Evolutionary conservation across 1,140 invertebrate genomes (phyloP), one percentile per base, ranked within the genome.

Genomic region (Lordiphosa mommai): DNA sequence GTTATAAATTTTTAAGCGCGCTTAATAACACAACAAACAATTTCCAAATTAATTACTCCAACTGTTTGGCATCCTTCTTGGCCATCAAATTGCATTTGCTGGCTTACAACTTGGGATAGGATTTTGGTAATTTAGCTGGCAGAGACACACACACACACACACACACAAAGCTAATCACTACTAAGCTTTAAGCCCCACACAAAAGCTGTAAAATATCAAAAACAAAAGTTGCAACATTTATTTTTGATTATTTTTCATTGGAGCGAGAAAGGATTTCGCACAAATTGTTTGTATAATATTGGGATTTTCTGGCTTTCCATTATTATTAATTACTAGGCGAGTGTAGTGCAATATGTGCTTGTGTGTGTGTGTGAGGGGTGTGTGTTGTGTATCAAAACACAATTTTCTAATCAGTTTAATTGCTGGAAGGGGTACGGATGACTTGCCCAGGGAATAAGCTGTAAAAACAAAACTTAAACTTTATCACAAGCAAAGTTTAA

Each of bases 21-120:
- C 63, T 17, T 38, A 14, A 30, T 9, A 32, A 29, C 29, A 57
- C 34, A 36, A 32, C 57, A 58, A 59, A 56, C 51, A 36, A 49
- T 66, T 80, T 69, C 55, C 55, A 65, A 65, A 77, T 71, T 80
- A 77, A 77, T 77, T 73, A 80, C 55, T 33, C 51, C 13, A 72
- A 52, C 61, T 50, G 33, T 56, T 60, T 5, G 20, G 20, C 20
- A 23, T 23, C 20, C 20, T 23, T 23, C 29, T 23, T 27, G 34
- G 14, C 23, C 43, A 40, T 59, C 48, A 48, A 56, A 52, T 53
- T 61, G 66, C 72, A 61, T 56, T 47, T 55, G 40, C 17, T 10
- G 40, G 66, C 52, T 70, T 61, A 58, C 34, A 53, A 13, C 47
- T 16, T 30, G 2, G 17, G 38, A 50, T 36, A 33, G 38, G 52